These are phyloP conservation scores for Phalacrocorax carbo DNA, from an alignment of 2,113 vertebrate species.

Conservation along the genomic window DNA sequence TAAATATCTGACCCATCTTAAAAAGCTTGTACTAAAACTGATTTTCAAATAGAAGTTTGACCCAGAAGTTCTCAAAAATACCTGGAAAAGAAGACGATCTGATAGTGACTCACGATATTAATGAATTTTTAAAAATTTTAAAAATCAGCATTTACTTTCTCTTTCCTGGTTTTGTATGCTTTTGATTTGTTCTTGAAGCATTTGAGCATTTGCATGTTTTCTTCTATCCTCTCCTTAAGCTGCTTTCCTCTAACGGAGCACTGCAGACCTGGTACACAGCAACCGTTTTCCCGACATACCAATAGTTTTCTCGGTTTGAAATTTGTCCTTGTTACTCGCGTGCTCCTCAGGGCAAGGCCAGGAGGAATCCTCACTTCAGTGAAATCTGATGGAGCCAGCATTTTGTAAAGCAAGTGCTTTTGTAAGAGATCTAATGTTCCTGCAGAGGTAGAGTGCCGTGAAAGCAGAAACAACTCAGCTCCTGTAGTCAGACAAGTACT, in stretches of 20 bases:
- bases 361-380: not conserved
- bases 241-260: not conserved
- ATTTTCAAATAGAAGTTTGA: not conserved
- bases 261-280: not conserved
- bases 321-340: not conserved
- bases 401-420: not conserved
- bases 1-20: not conserved
- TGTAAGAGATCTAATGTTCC: not conserved
- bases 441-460: not conserved
- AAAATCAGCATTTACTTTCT: not conserved
- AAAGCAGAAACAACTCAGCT: not conserved
- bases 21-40: not conserved
- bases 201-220: not conserved
- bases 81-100: not conserved
- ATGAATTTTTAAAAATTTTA: not conserved
- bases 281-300: rapidly evolving
- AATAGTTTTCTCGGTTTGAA: not conserved
- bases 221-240: not conserved
- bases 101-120: not conserved
- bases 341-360: rapidly evolving
- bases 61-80: not conserved
- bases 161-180: not conserved
- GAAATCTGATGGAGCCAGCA: not conserved
- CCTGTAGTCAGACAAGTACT: not conserved
- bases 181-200: not conserved